These are phyloP conservation scores for Aphrophora alni DNA, from an alignment of 2,888 invertebrate species.

Conservation along the genomic window DNA sequence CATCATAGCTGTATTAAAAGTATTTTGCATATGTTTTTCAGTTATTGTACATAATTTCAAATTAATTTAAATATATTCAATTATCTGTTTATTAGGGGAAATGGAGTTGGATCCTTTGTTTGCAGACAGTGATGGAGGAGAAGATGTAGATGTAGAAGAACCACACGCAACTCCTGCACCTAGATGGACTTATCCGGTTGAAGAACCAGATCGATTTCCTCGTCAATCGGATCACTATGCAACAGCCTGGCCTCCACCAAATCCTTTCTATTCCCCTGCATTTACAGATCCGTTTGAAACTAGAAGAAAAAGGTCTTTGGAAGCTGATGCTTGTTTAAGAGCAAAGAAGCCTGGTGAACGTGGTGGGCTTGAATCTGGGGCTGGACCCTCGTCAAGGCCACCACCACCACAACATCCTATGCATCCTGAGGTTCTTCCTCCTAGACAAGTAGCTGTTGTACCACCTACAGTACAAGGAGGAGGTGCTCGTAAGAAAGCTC, in stretches of 20 bases:
- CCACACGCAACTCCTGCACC: conserved; percentile 13
- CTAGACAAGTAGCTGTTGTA: conserved; percentile 31
- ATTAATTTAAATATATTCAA: neutral
- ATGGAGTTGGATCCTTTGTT: conserved; percentile 70
- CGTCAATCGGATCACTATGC: conserved; percentile 16
- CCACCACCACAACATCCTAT: neutral
- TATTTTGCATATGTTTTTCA: too few relatives aligned
- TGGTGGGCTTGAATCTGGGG: neutral
- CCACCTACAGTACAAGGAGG: conserved; percentile 35
- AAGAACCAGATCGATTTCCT: conserved; percentile 26
- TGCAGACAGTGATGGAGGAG: conserved; percentile 70
- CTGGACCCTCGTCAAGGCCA: conserved; percentile 13
- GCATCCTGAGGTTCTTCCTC: neutral
- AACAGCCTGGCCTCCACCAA: conserved; percentile 25
- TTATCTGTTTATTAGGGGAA: conserved; percentile 58
- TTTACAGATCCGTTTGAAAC: conserved; percentile 32
- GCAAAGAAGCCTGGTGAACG: conserved; percentile 33
- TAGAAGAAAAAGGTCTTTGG: conserved; percentile 33
- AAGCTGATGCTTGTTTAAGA: conserved; percentile 35
- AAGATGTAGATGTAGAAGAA: conserved; percentile 59
- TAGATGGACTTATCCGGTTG: conserved; percentile 17
- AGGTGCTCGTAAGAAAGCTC: conserved; percentile 27
- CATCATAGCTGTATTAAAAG: too few relatives aligned
- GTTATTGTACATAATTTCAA: too few relatives aligned
- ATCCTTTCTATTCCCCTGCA: conserved; percentile 15